A percentile compares a stretch with the other conserved stretches of the same genome.
phyloP scores from a whole-genome alignment of 2,113 vertebrate species.

The Protomyctophum bolini region DNA sequence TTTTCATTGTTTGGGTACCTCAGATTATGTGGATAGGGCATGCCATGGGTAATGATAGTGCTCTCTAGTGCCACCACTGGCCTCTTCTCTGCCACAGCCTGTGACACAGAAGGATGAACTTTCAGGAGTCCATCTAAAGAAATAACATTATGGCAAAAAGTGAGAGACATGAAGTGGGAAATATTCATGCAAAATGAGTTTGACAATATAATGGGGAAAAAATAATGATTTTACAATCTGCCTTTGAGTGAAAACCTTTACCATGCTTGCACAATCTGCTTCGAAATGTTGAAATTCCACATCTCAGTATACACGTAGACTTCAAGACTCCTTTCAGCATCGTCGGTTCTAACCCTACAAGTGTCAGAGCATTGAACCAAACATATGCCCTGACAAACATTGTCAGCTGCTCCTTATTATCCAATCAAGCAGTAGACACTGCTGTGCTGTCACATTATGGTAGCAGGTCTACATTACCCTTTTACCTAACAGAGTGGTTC shows the following conservation, averaged over 20 bases:
- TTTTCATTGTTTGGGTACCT: slow-evolving; percentile 72
- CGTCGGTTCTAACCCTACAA: slow-evolving; percentile 34
- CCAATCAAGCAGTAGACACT: neutral
- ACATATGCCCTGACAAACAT: neutral
- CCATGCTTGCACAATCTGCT: slow-evolving; percentile 58
- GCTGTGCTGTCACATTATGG: neutral
- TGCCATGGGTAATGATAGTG: slow-evolving; percentile 91
- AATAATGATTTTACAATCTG: neutral
- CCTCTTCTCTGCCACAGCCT: slow-evolving; percentile 80
- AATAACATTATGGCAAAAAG: slow-evolving; percentile 2
- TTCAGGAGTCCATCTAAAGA: slow-evolving; percentile 76
- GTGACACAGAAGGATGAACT: slow-evolving; percentile 80
- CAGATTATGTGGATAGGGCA: slow-evolving; percentile 89
- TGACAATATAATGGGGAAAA: neutral
- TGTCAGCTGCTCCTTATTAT: neutral
- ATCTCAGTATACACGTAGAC: slow-evolving; percentile 51
- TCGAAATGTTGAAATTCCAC: slow-evolving; percentile 55
- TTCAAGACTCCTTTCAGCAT: slow-evolving; percentile 64
- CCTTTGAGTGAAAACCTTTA: slow-evolving; percentile 41
- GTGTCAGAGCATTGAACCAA: slow-evolving; percentile 3
- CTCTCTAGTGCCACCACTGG: slow-evolving; percentile 90
- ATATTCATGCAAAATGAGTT: neutral
- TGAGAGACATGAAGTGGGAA: neutral
- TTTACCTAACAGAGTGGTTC: neutral
- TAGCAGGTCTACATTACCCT: no score